A percentile compares a stretch with the other conserved stretches of the same genome.
These are phyloP conservation scores for Eupelmus urozonus DNA, from an alignment of 2,888 invertebrate species.

Conservation along the genomic window DNA sequence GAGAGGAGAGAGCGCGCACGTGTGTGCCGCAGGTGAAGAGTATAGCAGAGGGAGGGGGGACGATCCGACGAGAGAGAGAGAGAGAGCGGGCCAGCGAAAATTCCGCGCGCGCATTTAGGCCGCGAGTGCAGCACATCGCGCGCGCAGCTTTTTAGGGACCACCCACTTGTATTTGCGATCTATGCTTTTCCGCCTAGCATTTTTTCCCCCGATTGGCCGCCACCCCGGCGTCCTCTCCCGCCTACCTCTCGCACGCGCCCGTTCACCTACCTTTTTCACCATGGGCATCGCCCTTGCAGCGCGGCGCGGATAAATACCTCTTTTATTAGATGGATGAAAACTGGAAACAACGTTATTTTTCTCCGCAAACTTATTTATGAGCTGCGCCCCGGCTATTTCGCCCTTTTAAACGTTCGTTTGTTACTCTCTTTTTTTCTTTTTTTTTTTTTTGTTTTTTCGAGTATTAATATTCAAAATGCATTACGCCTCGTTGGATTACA, in stretches of 20 bases:
- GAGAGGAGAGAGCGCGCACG: conserved; percentile 14
- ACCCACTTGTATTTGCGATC: conserved; percentile 69
- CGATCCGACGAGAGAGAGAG: conserved; percentile 8
- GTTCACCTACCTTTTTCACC: no score
- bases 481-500: background rate
- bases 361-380: conserved; percentile 8
- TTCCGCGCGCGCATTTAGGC: conserved; percentile 73
- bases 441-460: background rate
- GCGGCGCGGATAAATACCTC: background rate
- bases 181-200: conserved; percentile 70
- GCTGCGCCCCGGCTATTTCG: no score
- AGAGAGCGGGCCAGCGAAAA: conserved; percentile 65
- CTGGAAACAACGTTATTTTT: conserved; percentile 20
- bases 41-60: conserved; percentile 45
- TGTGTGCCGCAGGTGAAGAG: conserved; percentile 48
- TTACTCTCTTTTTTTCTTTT: no score
- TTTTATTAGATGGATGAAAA: conserved; percentile 33
- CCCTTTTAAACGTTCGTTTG: no score
- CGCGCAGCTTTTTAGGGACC: conserved; percentile 73
- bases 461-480: background rate
- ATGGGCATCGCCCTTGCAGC: background rate
- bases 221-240: conserved; percentile 18
- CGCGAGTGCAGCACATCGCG: no score
- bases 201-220: conserved; percentile 72
- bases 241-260: conserved; percentile 1